Evolutionary conservation across 1,140 invertebrate species (phyloP), one percentile per base, ranked within the genome.

Genomic region (Anadara kagoshimensis): DNA sequence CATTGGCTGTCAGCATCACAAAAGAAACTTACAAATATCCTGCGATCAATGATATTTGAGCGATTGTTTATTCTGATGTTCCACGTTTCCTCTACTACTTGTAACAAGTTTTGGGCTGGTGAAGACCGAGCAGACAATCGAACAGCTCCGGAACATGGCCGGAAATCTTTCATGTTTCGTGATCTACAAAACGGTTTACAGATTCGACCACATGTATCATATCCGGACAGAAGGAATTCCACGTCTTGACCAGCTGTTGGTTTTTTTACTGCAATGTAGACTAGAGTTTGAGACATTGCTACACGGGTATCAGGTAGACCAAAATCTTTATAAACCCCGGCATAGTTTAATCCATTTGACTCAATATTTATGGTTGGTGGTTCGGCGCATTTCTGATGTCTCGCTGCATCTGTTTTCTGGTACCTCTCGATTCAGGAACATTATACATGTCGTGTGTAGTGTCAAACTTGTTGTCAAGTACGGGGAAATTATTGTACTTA

Each of bases 271-370:
- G 81, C 83, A 12, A 86, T 26, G 57, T 82, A 85, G 20, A 83
- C 78, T n/a, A 80, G 83, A 29, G 78, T 65, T 18, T 79, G 72
- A 1, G 83, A 82, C 1, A 83, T 78, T 16, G 85, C 82, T 47
- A 83, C 67, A 22, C 85, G 68, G 51, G 73, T 78, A 47, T 86
- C 85, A 12, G 84, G 69, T 47, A 86, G 83, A 26, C 83, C 77
- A 16, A 83, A 83, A 49, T 85, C 85, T 56, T 83, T 84, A 62
- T 86, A 86, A 22, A 47, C 54, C 29, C 85, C 85, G 22, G 82
- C 77, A 57, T 86, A 86, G 63, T 84, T 84, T 18, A 85, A 56
- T 12, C 85, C 85, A 43, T 74, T 70, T n/a, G 85, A 84, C 53
- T 79, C 76, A n/a, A 86, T 63, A 45, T 79, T 85, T 36, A 86